These are phyloP conservation scores for Eristalinus sepulchralis DNA, from an alignment of 2,888 invertebrate genomes.

Conservation along the genomic window DNA sequence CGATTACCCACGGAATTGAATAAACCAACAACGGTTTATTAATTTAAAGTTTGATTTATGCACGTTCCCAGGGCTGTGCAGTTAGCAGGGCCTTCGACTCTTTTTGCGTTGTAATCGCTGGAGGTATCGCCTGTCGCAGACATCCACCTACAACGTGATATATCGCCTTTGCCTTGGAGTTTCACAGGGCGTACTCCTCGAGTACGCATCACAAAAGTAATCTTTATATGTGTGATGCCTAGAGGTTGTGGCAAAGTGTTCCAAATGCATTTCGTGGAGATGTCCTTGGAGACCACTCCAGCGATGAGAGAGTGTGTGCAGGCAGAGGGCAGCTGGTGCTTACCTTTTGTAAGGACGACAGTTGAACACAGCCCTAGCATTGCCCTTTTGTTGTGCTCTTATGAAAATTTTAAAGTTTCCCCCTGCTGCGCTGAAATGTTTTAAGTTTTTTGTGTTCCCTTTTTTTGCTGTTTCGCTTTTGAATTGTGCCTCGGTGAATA, in stretches of 20 bases:
- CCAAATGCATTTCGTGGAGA: conserved; percentile 42
- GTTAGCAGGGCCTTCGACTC: background rate
- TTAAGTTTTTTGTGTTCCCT: conserved; percentile 19
- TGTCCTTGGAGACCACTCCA: conserved; percentile 49
- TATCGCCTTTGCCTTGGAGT: conserved; percentile 30
- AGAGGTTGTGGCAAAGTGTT: conserved; percentile 9
- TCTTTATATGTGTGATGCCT: conserved; percentile 50
- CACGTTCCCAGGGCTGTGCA: background rate
- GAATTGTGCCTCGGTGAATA: background rate
- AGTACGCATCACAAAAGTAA: conserved; percentile 48
- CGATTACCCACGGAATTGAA: conserved; percentile 8
- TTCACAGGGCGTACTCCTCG: background rate
- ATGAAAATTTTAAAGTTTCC: conserved; percentile 37
- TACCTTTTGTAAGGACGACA: conserved; percentile 4
- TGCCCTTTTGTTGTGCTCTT: conserved; percentile 36
- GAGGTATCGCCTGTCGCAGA: background rate
- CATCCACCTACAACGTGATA: conserved; percentile 2
- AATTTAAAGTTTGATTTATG: conserved; percentile 9
- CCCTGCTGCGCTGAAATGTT: conserved; percentile 36
- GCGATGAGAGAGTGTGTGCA: background rate
- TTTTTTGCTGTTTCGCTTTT: background rate
- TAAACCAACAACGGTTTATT: conserved; percentile 1
- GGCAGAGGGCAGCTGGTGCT: background rate
- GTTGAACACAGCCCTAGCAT: background rate
- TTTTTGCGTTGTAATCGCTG: background rate